Evolutionary conservation across 23 tunicate genomes (phyloP), one percentile per base, ranked within the genome.

Genomic region (Diplosoma virens): DNA sequence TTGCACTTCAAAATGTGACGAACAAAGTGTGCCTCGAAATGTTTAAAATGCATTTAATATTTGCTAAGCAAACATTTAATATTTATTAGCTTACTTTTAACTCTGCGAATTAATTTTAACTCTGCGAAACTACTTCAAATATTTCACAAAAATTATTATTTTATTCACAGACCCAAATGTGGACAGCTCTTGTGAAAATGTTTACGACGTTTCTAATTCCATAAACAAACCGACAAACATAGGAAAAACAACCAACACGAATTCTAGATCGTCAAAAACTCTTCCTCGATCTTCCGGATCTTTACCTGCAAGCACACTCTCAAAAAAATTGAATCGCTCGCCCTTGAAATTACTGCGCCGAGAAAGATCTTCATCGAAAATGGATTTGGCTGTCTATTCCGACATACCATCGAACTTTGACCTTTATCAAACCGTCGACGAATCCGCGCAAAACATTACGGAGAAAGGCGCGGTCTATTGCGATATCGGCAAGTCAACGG

Each of bases 231-330:
- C 71, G 6, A n/a, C 37, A 6, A 33, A 33, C 71, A 23, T 6
- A 9, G 25, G 4, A 55, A 11, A 25, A 55, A 16, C 28, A 61
- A 61, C 9, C 18, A 29, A 35, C 11, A 14, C 20, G 23, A 17
- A 24, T 3, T 23, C 75, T 53, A 37, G 9, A 36, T 34, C 16
- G 2, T 21, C 37, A 56, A 26, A 17, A 0, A 65, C 56, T 28
- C 63, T 78, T 14, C 83, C 73, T 2, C 71, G 83, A 20, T 78
- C 83, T 16, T 76, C 81, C 21, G 83, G 83, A 16, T 64, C 83
- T 26, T 30, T 78, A 14, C 83, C 83, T 63, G 67, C 74, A n/a
- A 54, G 35, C 41, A 47, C 26, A 25, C 27, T 78, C 63, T 46
- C 30, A 1, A 63, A 60, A 22, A 24, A 28, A 24, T 2, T 72